Evolutionary conservation across 2,113 vertebrate species (phyloP).

Genomic region (Ictidomys tridecemlineatus): DNA sequence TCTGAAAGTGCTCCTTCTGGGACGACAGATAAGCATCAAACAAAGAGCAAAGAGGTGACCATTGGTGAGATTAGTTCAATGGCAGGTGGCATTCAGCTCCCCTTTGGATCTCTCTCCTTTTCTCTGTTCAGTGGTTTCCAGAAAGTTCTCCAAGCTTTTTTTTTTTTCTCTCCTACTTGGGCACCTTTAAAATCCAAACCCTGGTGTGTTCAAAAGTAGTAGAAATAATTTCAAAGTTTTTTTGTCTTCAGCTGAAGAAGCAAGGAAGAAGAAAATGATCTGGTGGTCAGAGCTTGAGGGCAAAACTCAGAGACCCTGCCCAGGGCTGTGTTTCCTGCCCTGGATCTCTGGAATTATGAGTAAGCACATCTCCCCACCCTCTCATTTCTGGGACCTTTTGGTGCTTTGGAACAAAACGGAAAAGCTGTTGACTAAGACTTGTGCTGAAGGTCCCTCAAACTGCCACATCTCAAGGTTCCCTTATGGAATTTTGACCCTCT

Average conservation of each 20-base stretch:
- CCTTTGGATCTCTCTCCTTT: background rate
- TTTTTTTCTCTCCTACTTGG: background rate
- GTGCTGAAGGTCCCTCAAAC: background rate
- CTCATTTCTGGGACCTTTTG: background rate
- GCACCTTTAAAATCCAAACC: background rate
- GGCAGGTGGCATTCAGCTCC: background rate
- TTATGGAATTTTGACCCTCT: background rate
- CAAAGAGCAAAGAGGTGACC: background rate
- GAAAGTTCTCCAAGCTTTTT: background rate
- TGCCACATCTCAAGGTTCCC: background rate
- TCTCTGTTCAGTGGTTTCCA: background rate
- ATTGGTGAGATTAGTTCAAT: background rate
- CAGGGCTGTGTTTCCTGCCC: background rate
- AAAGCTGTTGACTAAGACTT: background rate
- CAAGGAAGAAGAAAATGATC: background rate
- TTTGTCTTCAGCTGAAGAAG: background rate
- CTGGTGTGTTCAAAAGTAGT: background rate
- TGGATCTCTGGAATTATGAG: rapidly evolving
- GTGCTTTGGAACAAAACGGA: background rate
- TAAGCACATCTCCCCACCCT: background rate
- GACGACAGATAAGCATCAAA: background rate
- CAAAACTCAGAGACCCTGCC: background rate
- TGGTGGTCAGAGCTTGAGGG: background rate
- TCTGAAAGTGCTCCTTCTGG: constrained; percentile 7
- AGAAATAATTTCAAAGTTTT: constrained; percentile 1